These are phyloP conservation scores for Drosophila trapezifrons DNA, from an alignment of 1,140 invertebrate species.

Conservation along the genomic window DNA sequence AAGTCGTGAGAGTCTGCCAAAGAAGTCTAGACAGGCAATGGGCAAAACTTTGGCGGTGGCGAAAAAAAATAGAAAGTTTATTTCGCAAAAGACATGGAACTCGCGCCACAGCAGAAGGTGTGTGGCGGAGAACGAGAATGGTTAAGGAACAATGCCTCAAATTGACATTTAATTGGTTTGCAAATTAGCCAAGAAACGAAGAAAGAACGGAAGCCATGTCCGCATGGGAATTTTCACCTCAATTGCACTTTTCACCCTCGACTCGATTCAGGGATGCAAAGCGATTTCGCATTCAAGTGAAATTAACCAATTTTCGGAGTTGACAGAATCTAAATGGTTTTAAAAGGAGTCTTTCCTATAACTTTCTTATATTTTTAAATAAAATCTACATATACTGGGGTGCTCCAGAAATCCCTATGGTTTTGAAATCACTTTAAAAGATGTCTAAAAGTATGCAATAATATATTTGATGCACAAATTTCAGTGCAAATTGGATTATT, in stretches of 20 bases:
- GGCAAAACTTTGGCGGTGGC: slow-evolving; percentile 68
- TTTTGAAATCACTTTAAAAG: no score
- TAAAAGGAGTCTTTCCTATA: background rate
- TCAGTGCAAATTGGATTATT: no score
- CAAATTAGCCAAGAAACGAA: slow-evolving; percentile 70
- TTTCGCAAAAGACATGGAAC: slow-evolving; percentile 2
- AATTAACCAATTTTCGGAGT: background rate
- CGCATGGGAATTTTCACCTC: slow-evolving; percentile 49
- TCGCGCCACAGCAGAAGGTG: background rate
- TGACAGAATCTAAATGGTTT: background rate
- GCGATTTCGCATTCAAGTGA: background rate
- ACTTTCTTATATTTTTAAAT: background rate
- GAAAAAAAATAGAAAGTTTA: slow-evolving; percentile 44
- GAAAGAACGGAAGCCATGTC: slow-evolving; percentile 28
- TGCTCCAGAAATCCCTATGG: no score
- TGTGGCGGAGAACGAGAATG: background rate
- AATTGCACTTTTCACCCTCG: slow-evolving; percentile 15
- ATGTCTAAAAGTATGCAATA: no score
- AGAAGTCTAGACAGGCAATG: slow-evolving; percentile 57
- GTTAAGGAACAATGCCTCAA: slow-evolving; percentile 73
- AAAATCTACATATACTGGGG: no score
- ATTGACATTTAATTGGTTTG: slow-evolving; percentile 84
- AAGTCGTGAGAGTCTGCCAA: slow-evolving; percentile 52
- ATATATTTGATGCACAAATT: no score
- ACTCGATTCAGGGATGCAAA: slow-evolving; percentile 28